These are phyloP conservation scores for Acanthosepion esculentum DNA, from an alignment of 2,888 invertebrate genomes.

Conservation along the genomic window DNA sequence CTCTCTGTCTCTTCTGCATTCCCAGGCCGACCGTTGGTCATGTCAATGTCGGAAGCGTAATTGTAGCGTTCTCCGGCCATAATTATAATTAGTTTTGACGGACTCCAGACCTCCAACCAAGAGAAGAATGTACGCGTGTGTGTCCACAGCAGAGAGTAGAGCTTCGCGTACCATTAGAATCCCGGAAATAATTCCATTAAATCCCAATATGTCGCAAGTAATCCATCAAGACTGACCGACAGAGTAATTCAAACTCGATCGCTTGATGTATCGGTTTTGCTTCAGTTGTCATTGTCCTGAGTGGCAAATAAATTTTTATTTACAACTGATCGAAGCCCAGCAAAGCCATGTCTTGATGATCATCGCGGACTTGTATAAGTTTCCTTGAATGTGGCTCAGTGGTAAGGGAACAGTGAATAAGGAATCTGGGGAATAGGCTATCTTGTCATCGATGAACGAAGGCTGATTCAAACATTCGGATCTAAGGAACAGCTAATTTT, in stretches of 20 bases:
- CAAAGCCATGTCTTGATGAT: too few relatives aligned
- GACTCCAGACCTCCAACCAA: not conserved
- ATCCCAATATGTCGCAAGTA: not conserved
- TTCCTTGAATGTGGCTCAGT: too few relatives aligned
- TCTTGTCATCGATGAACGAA: too few relatives aligned
- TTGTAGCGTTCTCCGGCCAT: not conserved
- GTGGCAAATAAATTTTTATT: constrained; percentile 15
- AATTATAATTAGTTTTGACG: not conserved
- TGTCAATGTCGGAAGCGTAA: not conserved
- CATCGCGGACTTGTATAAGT: too few relatives aligned
- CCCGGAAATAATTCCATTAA: constrained; percentile 14
- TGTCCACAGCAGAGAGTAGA: not conserved
- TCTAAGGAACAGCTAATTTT: too few relatives aligned
- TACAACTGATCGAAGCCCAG: not conserved
- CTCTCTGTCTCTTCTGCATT: not conserved
- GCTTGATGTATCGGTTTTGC: not conserved
- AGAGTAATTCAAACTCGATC: not conserved
- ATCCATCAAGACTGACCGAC: not conserved
- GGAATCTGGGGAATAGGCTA: too few relatives aligned
- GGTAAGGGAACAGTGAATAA: too few relatives aligned
- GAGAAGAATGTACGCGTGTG: not conserved
- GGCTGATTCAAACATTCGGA: too few relatives aligned
- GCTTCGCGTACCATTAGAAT: not conserved
- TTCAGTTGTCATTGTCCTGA: not conserved
- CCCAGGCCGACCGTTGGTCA: not conserved